Percentiles rank a stretch among this genome's conserved stretches.
These are phyloP conservation scores for Homarus gammarus DNA, from an alignment of 2,888 invertebrate genomes.

Conservation along the genomic window DNA sequence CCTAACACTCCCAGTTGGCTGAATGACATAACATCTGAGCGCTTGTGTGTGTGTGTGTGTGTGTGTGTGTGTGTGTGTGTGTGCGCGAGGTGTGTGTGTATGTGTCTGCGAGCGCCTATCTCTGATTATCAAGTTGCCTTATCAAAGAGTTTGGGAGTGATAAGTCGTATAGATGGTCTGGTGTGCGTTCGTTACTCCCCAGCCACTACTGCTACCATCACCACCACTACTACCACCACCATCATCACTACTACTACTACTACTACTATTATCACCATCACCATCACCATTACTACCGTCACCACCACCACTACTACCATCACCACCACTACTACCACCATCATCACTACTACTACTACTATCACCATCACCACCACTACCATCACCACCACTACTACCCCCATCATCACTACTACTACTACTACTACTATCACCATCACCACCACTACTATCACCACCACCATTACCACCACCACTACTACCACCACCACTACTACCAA, in stretches of 20 bases:
- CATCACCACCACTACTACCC: not conserved
- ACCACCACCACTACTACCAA: too few relatives aligned
- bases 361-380: not conserved
- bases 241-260: slow-evolving; percentile 8
- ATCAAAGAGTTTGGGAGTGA: not conserved
- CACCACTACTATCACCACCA: not conserved
- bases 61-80: not conserved
- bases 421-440: not conserved
- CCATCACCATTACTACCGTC: not conserved
- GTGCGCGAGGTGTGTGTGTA: too few relatives aligned
- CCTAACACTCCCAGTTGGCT: too few relatives aligned
- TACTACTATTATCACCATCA: not conserved
- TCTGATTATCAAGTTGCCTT: too few relatives aligned
- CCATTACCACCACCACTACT: not conserved
- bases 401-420: not conserved
- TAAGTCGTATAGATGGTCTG: not conserved
- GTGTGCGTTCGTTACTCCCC: too few relatives aligned
- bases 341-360: not conserved
- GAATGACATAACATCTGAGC: too few relatives aligned
- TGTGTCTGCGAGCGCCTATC: too few relatives aligned
- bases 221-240: too few relatives aligned
- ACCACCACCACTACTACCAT: slow-evolving; percentile 5
- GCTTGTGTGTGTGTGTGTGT: not conserved
- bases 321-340: not conserved
- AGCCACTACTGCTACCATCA: too few relatives aligned